Conservation (phyloP, 2,797 vertebrate genomes). For the Lycodopsis pacificus region DNA sequence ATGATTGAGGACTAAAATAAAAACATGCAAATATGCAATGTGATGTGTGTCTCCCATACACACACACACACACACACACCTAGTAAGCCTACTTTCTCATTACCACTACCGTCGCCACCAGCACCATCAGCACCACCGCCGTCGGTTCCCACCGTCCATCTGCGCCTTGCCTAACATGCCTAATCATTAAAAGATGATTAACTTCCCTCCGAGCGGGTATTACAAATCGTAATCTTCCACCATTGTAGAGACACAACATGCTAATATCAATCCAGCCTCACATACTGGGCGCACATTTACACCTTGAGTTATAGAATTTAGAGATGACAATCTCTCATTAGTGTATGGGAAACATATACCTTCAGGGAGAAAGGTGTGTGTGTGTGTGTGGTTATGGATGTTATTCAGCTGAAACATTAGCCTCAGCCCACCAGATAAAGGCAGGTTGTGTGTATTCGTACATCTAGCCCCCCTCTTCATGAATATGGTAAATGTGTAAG, state of each 20-base stretch:
- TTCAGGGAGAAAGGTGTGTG: constrained; percentile 25
- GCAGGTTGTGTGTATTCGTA: background rate
- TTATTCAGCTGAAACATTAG: constrained; percentile 40
- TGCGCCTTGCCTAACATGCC: constrained; percentile 3
- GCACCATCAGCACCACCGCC: constrained; percentile 23
- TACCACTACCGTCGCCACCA: constrained; percentile 19
- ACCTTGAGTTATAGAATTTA: constrained; percentile 42
- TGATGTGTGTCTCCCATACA: background rate
- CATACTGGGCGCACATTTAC: constrained; percentile 5
- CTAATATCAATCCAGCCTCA: constrained; percentile 26
- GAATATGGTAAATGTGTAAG: constrained; percentile 60
- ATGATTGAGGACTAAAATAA: constrained; percentile 12
- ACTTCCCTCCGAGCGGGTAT: constrained; percentile 53
- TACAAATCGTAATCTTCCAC: constrained; percentile 53
- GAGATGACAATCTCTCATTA: constrained; percentile 46
- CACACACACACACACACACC: background rate
- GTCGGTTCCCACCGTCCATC: constrained; percentile 16
- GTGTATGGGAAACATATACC: constrained; percentile 31
- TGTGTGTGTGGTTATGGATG: background rate
- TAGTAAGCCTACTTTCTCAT: constrained; percentile 26
- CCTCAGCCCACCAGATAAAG: constrained; percentile 42
- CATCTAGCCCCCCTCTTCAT: constrained; percentile 23
- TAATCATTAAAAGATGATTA: constrained; percentile 67
- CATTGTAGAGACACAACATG: constrained; percentile 8
- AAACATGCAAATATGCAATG: background rate